Evolutionary conservation across 2,113 vertebrate genomes (phyloP).

Genomic region (Shinisaurus crocodilurus): DNA sequence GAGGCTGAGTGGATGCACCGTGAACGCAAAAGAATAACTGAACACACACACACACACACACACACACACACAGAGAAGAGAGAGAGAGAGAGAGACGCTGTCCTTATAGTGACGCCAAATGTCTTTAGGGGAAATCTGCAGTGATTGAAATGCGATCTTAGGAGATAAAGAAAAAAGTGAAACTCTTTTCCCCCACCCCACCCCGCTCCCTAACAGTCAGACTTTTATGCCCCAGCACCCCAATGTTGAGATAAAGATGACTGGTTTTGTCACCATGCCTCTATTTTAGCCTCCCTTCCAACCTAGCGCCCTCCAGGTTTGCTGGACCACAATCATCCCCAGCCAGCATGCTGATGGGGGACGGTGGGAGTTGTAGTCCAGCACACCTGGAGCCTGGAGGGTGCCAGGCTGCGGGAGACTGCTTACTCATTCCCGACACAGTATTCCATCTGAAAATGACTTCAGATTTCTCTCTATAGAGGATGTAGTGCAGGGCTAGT

Average conservation of each 20-base stretch:
- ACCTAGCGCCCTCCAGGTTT: background rate
- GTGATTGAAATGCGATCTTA: constrained; percentile 26
- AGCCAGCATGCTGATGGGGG: background rate
- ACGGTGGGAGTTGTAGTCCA: background rate
- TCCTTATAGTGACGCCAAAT: constrained; percentile 84
- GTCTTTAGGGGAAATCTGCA: constrained; percentile 75
- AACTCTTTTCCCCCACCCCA: background rate
- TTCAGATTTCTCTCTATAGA: background rate
- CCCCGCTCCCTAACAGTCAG: accelerated
- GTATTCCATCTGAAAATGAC: background rate
- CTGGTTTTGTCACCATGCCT: background rate
- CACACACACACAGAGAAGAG: background rate
- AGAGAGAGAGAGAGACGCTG: constrained; percentile 41
- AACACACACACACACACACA: constrained; percentile 38
- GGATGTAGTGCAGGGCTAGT: background rate
- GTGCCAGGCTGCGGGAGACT: background rate
- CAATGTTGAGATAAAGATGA: background rate
- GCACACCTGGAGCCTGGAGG: background rate
- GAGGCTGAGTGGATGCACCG: constrained; percentile 7
- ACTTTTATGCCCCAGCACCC: background rate
- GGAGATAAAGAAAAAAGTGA: constrained; percentile 9
- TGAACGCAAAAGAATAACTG: constrained; percentile 55
- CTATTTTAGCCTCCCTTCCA: background rate
- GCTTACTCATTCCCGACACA: background rate
- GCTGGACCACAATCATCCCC: background rate